Base-by-base conservation (phyloP, 2,888 invertebrate species). In the Cremastinae sp. region DNA sequence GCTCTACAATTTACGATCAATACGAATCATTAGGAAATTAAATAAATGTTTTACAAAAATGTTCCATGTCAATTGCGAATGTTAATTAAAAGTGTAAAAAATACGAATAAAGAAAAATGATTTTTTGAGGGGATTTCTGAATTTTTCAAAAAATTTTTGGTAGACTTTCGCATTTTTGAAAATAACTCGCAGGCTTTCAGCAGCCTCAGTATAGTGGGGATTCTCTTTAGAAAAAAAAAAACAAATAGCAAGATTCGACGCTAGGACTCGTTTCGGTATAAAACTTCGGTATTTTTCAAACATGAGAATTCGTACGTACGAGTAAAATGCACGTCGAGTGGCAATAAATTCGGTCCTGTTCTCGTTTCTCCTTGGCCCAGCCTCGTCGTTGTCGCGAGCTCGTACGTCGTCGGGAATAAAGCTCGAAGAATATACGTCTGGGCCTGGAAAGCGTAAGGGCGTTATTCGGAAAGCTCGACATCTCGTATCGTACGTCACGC, bases 361-460 rank as follows among this genome's bases (percentile, higher is more conserved):
- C 39, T 22, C 10, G 37, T 28, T 14, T 9, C 45, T 64, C 55
- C 49, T 59, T 41, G 51, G 18, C 28, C 55, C 64, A 49, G 56
- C 72, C 37, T 18, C 61, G 61, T 69, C 55, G 74, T 18, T 22
- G 53, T 55, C 68, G 56, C 59, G 35, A 41, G 16, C 68, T 53
- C 59, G 59, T 73, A 66, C 59, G 73, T 69, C 69, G 64, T 64
- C 59, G 65, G 56, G 61, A 61, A 70, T 77, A 51, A 41, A 75
- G 61, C 66, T 62, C 61, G 41, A 56, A 58, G 56, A 64, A 53
- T n/a, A 59, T 20, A 45, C 28, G 45, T 28, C 22, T 10, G n/a
- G 22, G 14, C 2, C 35, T 53, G 22, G 41, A 8, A 41, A 35
- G 18, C 0, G 20, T 0, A 66, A 55, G 55, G 66, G 10, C 66